Evolutionary conservation across 2,113 vertebrate genomes (phyloP).

Genomic region (Guaruba guarouba): DNA sequence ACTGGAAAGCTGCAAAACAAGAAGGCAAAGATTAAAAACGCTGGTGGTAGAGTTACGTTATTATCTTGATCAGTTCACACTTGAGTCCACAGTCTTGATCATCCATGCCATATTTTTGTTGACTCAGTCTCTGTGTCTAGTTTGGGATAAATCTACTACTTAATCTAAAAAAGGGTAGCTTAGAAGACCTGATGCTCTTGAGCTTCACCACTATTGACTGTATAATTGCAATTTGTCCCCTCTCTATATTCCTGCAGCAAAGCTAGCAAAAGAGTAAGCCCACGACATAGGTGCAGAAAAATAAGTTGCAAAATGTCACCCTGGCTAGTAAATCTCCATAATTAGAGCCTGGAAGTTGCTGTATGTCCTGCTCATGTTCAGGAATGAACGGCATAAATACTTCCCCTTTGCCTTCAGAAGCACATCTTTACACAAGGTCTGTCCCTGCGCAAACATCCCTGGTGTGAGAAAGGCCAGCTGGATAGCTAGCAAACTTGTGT

Average conservation of each 20-base stretch:
- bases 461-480: background rate
- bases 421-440: background rate
- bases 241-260: background rate
- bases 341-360: background rate
- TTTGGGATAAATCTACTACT: background rate
- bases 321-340: background rate
- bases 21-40: background rate
- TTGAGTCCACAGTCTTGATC: background rate
- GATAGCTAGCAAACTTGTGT: background rate
- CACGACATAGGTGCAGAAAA: background rate
- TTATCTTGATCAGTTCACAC: background rate
- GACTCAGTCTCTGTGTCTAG: background rate
- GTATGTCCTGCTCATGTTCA: background rate
- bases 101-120: background rate
- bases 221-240: background rate
- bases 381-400: background rate
- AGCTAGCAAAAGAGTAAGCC: background rate
- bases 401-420: background rate
- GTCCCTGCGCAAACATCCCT: background rate
- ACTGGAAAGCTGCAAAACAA: background rate
- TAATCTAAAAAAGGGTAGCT: background rate
- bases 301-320: background rate
- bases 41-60: background rate
- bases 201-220: background rate
- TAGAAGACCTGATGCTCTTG: background rate